Base-by-base conservation (phyloP, 2,797 vertebrate genomes). In the Benthosema pterotum region DNA sequence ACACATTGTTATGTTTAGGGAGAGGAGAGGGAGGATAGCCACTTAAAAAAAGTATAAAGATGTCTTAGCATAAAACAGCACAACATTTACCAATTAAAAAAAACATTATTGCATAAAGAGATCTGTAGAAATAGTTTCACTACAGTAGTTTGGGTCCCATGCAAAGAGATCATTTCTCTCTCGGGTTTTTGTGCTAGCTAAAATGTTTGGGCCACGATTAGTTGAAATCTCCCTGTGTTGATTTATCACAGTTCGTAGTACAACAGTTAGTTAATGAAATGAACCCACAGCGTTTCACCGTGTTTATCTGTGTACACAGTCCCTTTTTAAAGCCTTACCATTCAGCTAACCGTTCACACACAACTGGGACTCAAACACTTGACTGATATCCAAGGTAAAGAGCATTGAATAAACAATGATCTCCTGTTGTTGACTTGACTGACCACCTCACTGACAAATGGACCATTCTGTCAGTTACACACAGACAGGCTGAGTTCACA, bases 281-380 rank as follows among this genome's bases (percentile, higher is more conserved):
- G 7, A 38, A 38, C 32, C 32, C 32, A 9, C 32, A 38, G 32
- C 7, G 8, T 46, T 13, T 46, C 45, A 13, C 6, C 1, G 12
- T 46, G 45, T 46, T 15, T 46, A 13, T 63, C 61, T 60, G 11
- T 45, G 17, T 5, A 8, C 48, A 50, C 8, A 2, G 2, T 11
- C 15, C 3, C 60, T 54, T 59, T 63, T 28, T 61, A 18, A 15
- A 42, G 48, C 56, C 9, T 38, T 13, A 42, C 62, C 51, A 57
- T 7, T 19, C 54, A 15, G 56, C 72, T 66, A 45, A 82, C 78
- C 78, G 75, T 84, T 71, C 46, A 65, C 66, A 82, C 67, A 72
- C 38, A 49, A n/a, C 32, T 72, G 16, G 74, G 65, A 81, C 57
- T 74, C 57, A 69, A 4, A 69, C 5, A 66, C 19, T 59, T 42